Conservation (phyloP, 2,113 vertebrate genomes). For the Erpornis zantholeuca region DNA sequence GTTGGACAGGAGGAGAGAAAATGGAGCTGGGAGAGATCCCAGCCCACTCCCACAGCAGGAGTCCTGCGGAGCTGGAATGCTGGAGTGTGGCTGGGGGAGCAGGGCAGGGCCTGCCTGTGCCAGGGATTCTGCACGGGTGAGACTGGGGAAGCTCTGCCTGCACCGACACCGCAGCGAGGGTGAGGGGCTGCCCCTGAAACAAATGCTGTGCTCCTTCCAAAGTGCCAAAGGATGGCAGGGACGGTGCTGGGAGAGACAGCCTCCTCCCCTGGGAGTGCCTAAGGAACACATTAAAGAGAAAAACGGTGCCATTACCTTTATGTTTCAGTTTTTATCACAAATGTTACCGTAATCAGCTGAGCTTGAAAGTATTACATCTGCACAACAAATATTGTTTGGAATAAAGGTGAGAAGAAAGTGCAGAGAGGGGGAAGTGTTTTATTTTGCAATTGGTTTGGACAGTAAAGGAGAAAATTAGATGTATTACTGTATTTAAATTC, state of each 20-base stretch:
- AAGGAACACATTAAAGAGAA: background rate
- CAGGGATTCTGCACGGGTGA: background rate
- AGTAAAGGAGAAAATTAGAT: slow-evolving; percentile 55
- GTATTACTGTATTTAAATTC: slow-evolving; percentile 60
- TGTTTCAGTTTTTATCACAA: slow-evolving; percentile 14
- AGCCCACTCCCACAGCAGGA: background rate
- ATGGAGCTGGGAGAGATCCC: background rate
- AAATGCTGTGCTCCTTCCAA: background rate
- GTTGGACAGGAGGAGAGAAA: background rate
- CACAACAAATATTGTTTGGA: slow-evolving; percentile 40
- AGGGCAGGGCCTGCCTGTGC: background rate
- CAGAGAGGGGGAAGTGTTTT: background rate
- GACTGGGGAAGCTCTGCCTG: background rate
- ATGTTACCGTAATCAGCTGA: slow-evolving; percentile 40
- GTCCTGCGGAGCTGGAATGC: background rate
- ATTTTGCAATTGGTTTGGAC: slow-evolving; percentile 57
- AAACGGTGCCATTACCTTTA: background rate
- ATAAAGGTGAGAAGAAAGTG: background rate
- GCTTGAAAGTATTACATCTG: slow-evolving; percentile 38
- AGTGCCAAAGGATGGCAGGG: background rate
- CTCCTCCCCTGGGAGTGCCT: background rate
- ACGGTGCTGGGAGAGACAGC: background rate
- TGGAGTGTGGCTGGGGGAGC: background rate
- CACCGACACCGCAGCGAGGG: fast-evolving
- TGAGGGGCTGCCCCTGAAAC: background rate